These are phyloP conservation scores for Hippocampus abdominalis DNA, from an alignment of 2,113 vertebrate genomes.

Conservation along the genomic window DNA sequence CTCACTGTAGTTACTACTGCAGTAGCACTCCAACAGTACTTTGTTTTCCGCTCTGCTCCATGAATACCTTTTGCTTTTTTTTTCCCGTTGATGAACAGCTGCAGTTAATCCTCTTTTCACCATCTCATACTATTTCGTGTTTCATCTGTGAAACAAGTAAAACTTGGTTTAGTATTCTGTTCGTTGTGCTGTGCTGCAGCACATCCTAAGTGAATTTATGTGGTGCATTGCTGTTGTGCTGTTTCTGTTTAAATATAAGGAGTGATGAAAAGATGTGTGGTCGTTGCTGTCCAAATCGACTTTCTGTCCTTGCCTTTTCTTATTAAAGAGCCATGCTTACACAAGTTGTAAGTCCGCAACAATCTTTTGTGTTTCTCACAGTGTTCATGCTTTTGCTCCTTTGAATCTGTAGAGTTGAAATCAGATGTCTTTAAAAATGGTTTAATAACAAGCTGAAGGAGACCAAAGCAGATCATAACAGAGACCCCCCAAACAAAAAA, in stretches of 20 bases:
- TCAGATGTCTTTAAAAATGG: too few species aligned
- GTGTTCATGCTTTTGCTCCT: not conserved
- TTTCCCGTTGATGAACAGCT: constrained; percentile 1
- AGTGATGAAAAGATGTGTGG: not conserved
- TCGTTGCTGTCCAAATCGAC: not conserved
- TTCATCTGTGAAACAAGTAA: constrained; percentile 10
- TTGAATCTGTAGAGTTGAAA: not conserved
- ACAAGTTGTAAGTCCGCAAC: not conserved
- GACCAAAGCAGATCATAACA: too few species aligned
- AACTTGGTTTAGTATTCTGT: constrained; percentile 29
- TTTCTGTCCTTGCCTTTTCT: not conserved
- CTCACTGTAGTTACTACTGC: too few species aligned
- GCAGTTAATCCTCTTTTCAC: constrained; percentile 3
- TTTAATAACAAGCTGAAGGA: too few species aligned
- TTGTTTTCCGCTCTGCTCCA: too few species aligned
- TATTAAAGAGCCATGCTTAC: not conserved
- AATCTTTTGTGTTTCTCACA: not conserved
- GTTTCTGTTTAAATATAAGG: constrained; percentile 7
- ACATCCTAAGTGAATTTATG: not conserved
- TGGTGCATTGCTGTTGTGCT: constrained; percentile 1
- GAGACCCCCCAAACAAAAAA: too few species aligned
- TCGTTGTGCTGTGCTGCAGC: constrained; percentile 7
- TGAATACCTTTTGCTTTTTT: too few species aligned
- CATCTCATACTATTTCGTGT: too few species aligned
- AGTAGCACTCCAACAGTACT: too few species aligned